Evolutionary conservation across 2,113 vertebrate genomes (phyloP), one percentile per base, ranked within the genome.

Genomic region (Glaucidium brasilianum): DNA sequence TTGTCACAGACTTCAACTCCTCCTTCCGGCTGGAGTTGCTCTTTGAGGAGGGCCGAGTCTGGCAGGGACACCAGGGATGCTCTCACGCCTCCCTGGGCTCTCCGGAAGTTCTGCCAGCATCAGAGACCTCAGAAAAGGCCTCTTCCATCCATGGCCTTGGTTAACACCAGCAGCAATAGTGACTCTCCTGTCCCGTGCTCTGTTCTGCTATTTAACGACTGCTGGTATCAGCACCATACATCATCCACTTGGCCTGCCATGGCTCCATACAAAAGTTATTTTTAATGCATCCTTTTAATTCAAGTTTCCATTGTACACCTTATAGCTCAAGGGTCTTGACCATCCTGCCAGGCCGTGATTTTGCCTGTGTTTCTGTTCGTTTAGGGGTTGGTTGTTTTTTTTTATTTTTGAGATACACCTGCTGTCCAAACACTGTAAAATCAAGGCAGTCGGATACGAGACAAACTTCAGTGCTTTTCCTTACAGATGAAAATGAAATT

Each of bases 401-500:
- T n/a, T 69, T 16, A 56, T 49, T 89, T 74, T 50, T 69, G 32
- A 92, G 78, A 29, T 63, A 86, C 6, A 55, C 30, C 45, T 53
- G 56, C 76, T 93, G 50, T 53, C 49, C 83, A 85, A 85, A 85
- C 37, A 30, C 55, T 60, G 80, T 62, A 68, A 96, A 97, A 97
- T 93, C 92, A 94, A 95, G 98, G 95, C 59, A 90, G 82, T 34
- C 94, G 88, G 55, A 63, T 34, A 4, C 39, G 56, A 84, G 82
- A 88, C 21, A 68, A 95, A 94, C 49, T 95, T 96, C 49, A 50
- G 39, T 62, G 67, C 60, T 84, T 82, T 94, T 91, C 87, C 80
- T 92, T 92, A 83, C 45, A 96, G 90, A 81, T 74, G 84, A 95
- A 93, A 80, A 63, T 45, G 92, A 76, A 86, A 97, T 50, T 67